Evolutionary conservation across 2,113 vertebrate genomes (phyloP).

Genomic region (Chamaea fasciata): DNA sequence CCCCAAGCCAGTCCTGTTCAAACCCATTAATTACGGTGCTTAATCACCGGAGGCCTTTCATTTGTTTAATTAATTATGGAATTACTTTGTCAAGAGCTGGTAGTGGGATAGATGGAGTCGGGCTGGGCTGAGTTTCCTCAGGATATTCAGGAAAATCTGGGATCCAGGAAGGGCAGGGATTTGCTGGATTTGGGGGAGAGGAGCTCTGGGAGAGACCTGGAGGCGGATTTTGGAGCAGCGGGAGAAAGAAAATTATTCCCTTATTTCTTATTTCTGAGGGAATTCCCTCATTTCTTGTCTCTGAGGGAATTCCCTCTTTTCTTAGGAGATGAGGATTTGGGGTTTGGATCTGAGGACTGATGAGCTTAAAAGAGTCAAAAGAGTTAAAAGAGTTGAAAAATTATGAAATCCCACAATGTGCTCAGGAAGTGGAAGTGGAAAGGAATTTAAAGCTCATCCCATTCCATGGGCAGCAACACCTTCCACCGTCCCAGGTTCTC

Average conservation of each 20-base stretch:
- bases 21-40: not conserved
- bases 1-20: not conserved
- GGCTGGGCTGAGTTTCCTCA: not conserved
- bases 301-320: not conserved
- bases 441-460: not conserved
- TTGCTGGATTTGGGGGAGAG: not conserved
- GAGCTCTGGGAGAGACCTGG: not conserved
- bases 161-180: not conserved
- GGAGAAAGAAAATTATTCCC: accelerated
- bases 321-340: not conserved
- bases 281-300: not conserved
- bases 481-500: not conserved
- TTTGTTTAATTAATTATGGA: not conserved
- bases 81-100: not conserved
- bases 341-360: not conserved
- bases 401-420: not conserved
- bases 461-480: not conserved
- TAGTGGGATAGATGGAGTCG: not conserved
- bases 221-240: not conserved
- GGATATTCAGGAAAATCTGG: not conserved
- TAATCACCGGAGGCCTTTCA: not conserved
- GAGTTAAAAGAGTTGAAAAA: not conserved
- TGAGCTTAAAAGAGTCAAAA: not conserved
- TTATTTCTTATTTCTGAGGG: not conserved
- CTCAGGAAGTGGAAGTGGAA: not conserved